Evolutionary conservation across 2,797 vertebrate genomes (phyloP).

Genomic region (Telmatherina bonti): DNA sequence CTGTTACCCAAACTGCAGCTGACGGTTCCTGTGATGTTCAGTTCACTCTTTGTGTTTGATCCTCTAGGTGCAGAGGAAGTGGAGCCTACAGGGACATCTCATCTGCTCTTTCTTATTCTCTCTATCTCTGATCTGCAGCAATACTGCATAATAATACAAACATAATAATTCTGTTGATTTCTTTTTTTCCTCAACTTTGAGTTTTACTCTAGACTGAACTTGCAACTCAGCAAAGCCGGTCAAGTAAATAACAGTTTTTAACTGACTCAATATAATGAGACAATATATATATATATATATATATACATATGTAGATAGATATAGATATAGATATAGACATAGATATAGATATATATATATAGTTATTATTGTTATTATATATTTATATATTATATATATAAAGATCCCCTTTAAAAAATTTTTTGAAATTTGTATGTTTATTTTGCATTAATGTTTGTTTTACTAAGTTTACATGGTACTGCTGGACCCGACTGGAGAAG

Average conservation of each 20-base stretch:
- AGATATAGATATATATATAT: too few relatives aligned
- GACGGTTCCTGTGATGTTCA: slow-evolving; percentile 70
- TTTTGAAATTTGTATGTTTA: too few relatives aligned
- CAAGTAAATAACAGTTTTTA: not conserved
- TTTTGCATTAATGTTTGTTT: too few relatives aligned
- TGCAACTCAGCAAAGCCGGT: not conserved
- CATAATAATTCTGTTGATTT: slow-evolving; percentile 14
- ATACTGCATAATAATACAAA: slow-evolving; percentile 50
- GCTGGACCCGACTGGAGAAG: too few relatives aligned
- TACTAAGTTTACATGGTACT: too few relatives aligned
- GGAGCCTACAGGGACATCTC: slow-evolving; percentile 58
- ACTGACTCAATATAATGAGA: not conserved
- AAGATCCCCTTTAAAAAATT: too few relatives aligned
- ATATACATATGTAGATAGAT: too few relatives aligned
- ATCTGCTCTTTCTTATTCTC: slow-evolving; percentile 59
- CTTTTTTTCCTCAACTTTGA: not conserved
- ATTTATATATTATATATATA: too few relatives aligned
- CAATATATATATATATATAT: not conserved
- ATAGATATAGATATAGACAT: too few relatives aligned
- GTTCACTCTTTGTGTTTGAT: slow-evolving; percentile 72
- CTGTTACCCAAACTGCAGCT: slow-evolving; percentile 69
- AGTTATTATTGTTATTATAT: too few relatives aligned
- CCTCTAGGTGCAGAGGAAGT: slow-evolving; percentile 69
- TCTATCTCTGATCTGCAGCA: slow-evolving; percentile 59
- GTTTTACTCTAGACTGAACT: slow-evolving; percentile 6